Conservation (phyloP, 2,797 vertebrate species). For the Sebastes matsubarae region DNA sequence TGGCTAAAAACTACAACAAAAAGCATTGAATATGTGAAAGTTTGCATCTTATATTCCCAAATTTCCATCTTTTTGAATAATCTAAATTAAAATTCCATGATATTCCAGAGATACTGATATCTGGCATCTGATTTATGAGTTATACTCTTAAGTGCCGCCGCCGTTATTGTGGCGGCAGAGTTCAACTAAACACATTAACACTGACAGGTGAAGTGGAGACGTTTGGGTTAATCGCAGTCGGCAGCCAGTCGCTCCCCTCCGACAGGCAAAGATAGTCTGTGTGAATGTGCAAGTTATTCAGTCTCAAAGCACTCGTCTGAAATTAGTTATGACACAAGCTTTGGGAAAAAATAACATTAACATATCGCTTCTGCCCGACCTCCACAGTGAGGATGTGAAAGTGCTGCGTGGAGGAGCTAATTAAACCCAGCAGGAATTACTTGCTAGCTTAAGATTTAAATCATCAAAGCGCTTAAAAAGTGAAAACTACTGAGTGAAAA, state of each 20-base stretch:
- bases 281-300: background rate
- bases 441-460: background rate
- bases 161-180: background rate
- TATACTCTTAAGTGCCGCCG: background rate
- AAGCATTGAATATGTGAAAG: background rate
- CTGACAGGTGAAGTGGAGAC: background rate
- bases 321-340: background rate
- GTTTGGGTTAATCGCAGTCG: background rate
- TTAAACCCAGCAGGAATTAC: slow-evolving; percentile 9
- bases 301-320: background rate
- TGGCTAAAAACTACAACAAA: background rate
- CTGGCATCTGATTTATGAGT: background rate
- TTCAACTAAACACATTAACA: background rate
- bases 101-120: background rate
- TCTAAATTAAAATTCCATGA: background rate
- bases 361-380: background rate
- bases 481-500: background rate
- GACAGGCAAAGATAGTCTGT: background rate
- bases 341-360: background rate
- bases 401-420: background rate
- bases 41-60: background rate
- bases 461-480: background rate
- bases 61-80: background rate
- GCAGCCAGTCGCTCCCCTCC: background rate
- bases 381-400: background rate